A percentile compares a stretch with the other conserved stretches of the same genome.
Conservation (phyloP, 2,113 vertebrate genomes). For the Zingel zingel region DNA sequence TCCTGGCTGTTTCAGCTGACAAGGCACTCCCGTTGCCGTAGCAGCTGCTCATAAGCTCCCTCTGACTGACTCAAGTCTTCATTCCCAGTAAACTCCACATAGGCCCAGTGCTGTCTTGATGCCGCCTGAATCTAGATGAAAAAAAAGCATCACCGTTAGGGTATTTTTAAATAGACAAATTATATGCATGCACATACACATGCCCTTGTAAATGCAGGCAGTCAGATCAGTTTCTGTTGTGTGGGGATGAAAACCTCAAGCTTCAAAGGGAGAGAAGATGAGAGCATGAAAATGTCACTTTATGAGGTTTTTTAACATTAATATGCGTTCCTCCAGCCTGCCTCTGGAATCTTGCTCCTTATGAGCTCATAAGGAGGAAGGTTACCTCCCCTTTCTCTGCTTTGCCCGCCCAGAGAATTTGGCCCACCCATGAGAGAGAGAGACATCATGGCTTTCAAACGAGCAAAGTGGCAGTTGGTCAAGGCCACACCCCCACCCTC, state of each 20-base stretch:
- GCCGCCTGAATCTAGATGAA: slow-evolving; percentile 35
- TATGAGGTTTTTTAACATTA: too few species aligned
- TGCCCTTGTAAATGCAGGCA: not conserved
- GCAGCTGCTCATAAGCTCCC: slow-evolving; percentile 35
- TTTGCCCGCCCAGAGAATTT: too few species aligned
- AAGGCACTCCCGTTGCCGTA: slow-evolving; percentile 31
- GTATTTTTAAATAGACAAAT: slow-evolving; percentile 8
- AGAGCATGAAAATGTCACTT: too few species aligned
- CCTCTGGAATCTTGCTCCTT: too few species aligned
- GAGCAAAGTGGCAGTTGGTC: too few species aligned
- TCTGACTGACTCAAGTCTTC: slow-evolving; percentile 39
- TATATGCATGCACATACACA: not conserved
- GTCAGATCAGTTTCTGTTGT: slow-evolving; percentile 16
- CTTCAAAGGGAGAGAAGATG: slow-evolving; percentile 49
- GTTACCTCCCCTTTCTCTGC: too few species aligned
- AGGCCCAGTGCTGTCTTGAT: slow-evolving; percentile 14
- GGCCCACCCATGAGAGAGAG: too few species aligned
- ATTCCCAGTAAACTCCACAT: slow-evolving; percentile 25
- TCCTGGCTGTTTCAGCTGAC: slow-evolving; percentile 60
- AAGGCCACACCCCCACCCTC: too few species aligned
- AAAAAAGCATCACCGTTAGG: not conserved
- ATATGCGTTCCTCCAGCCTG: too few species aligned
- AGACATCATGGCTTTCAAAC: too few species aligned
- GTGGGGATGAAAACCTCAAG: slow-evolving; percentile 29
- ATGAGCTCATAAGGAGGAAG: too few species aligned